Conservation (phyloP, 1,140 invertebrate genomes). For the Teleogryllus occipitalis region DNA sequence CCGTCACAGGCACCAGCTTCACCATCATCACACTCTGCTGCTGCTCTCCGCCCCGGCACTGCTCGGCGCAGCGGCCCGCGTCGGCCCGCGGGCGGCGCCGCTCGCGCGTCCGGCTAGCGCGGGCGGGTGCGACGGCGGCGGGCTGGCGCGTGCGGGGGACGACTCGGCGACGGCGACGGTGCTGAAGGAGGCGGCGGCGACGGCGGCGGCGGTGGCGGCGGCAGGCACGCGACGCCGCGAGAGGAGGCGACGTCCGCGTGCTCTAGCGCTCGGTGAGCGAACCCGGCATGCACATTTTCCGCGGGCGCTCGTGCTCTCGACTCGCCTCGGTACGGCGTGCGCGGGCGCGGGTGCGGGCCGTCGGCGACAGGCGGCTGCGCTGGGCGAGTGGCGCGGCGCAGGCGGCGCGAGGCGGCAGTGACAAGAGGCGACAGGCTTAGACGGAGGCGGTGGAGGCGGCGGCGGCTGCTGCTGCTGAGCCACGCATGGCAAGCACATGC, state of each 20-base stretch:
- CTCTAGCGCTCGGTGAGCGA: conserved; percentile 2
- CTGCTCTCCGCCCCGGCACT: conserved; percentile 8
- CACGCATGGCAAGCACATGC: too few relatives aligned
- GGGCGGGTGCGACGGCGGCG: too few relatives aligned
- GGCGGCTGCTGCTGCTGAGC: background rate
- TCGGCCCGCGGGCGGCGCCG: too few relatives aligned
- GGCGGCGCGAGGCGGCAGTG: too few relatives aligned
- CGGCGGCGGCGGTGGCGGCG: too few relatives aligned
- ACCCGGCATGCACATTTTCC: background rate
- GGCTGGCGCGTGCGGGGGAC: background rate
- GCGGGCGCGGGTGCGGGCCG: too few relatives aligned
- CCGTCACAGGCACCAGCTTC: background rate
- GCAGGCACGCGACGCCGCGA: background rate
- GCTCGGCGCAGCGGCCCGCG: background rate
- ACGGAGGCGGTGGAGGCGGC: too few relatives aligned
- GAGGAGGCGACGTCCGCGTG: background rate
- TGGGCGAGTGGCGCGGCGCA: too few relatives aligned
- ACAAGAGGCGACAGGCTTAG: too few relatives aligned
- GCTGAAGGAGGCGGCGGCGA: background rate
- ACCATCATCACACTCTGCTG: background rate
- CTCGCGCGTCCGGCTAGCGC: too few relatives aligned
- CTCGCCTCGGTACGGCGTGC: background rate
- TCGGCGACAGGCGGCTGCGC: too few relatives aligned
- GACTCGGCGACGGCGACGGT: background rate
- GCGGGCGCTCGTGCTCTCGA: background rate